Evolutionary conservation across 2,113 vertebrate species (phyloP).

Genomic region (Willisornis vidua): DNA sequence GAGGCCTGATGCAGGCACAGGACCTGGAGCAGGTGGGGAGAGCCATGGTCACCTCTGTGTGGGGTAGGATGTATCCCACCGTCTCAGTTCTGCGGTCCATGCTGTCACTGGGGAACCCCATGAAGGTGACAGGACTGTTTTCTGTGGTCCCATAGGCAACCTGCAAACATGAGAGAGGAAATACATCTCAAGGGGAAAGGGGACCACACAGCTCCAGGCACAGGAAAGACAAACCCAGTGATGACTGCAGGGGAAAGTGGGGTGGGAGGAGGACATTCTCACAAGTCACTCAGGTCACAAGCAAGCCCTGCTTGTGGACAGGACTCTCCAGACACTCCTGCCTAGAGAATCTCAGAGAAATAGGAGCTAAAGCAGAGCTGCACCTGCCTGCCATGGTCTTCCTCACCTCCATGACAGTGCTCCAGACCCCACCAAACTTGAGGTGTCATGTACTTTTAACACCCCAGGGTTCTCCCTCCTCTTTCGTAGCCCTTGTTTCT

Average conservation of each 20-base stretch:
- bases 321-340: neutral
- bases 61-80: conserved; percentile 81
- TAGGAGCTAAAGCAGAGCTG: neutral
- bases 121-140: conserved; percentile 93
- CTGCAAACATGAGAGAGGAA: conserved; percentile 67
- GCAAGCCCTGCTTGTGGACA: neutral
- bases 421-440: neutral
- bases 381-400: neutral
- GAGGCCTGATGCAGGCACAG: neutral
- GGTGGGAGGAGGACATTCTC: neutral
- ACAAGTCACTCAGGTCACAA: neutral
- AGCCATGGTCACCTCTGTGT: conserved; percentile 83
- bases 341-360: neutral
- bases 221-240: neutral
- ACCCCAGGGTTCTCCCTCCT: neutral
- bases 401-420: neutral
- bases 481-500: neutral
- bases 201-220: neutral
- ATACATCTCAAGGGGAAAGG: neutral
- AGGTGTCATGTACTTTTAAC: neutral
- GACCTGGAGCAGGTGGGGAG: neutral
- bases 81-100: conserved; percentile 76
- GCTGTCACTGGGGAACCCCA: conserved; percentile 77
- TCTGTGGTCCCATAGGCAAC: conserved; percentile 93
- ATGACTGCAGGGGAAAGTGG: neutral